Conservation (phyloP, 2,888 invertebrate genomes). For the Brachyopa scutellaris region DNA sequence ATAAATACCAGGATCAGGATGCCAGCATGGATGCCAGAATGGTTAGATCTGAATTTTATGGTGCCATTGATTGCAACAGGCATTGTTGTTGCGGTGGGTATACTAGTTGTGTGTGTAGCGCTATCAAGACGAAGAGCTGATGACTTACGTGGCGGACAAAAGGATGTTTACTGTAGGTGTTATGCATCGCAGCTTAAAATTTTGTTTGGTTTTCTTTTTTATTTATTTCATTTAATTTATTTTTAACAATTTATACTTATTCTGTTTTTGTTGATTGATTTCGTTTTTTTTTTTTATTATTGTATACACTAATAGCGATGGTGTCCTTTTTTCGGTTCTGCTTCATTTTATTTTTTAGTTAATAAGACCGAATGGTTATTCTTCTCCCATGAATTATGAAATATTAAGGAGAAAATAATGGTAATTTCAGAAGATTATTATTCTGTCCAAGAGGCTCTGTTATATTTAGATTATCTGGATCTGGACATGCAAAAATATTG, state of each 20-base stretch:
- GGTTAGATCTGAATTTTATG: slow-evolving; percentile 94
- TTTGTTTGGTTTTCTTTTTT: slow-evolving; percentile 13
- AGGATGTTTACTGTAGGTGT: slow-evolving; percentile 90
- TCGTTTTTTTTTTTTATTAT: slow-evolving; percentile 16
- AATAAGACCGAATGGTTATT: too few relatives aligned
- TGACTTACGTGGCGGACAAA: slow-evolving; percentile 91
- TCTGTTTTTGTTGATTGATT: slow-evolving; percentile 73
- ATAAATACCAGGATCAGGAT: slow-evolving; percentile 83
- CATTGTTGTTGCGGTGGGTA: slow-evolving; percentile 94
- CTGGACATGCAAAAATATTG: too few relatives aligned
- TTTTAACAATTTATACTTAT: slow-evolving; percentile 61
- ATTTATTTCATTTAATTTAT: slow-evolving; percentile 32
- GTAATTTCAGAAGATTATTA: too few relatives aligned
- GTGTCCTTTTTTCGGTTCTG: slow-evolving; percentile 28
- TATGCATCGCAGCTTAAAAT: slow-evolving; percentile 75
- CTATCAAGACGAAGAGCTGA: slow-evolving; percentile 91
- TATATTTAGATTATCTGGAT: too few relatives aligned
- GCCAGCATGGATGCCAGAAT: slow-evolving; percentile 90
- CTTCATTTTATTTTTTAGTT: not conserved
- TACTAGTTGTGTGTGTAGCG: slow-evolving; percentile 95
- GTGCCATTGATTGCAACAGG: slow-evolving; percentile 95
- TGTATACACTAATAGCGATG: slow-evolving; percentile 35
- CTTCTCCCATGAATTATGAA: too few relatives aligned
- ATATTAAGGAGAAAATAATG: too few relatives aligned
- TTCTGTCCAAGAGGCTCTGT: too few relatives aligned